These are phyloP conservation scores for Percopsis omiscomaycus DNA, from an alignment of 2,797 vertebrate species.

Conservation along the genomic window DNA sequence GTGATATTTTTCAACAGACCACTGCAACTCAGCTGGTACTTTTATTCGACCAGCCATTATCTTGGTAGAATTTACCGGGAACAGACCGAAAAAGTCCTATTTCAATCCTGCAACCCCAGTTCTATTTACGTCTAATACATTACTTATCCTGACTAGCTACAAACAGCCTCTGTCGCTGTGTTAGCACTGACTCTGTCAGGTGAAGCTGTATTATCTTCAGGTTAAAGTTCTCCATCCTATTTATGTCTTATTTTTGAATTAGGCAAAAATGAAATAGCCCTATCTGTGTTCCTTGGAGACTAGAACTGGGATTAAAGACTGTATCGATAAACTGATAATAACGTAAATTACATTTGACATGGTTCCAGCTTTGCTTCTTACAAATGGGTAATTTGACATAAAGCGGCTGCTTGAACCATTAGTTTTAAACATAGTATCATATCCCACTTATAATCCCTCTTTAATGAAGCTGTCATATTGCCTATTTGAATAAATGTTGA, in stretches of 20 bases:
- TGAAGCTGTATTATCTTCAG: slow-evolving; percentile 24
- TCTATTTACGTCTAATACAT: slow-evolving; percentile 31
- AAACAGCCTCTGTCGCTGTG: background rate
- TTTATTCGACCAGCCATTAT: slow-evolving; percentile 54
- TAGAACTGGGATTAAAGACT: background rate
- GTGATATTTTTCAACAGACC: slow-evolving; percentile 35
- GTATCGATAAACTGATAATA: background rate
- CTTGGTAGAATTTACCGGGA: slow-evolving; percentile 49
- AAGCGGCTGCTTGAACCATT: background rate
- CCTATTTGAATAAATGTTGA: background rate
- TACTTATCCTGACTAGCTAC: slow-evolving; percentile 6
- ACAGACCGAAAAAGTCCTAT: slow-evolving; percentile 52
- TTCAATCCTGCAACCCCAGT: slow-evolving; percentile 29
- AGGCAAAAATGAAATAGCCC: background rate
- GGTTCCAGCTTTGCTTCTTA: background rate
- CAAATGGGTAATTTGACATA: slow-evolving; percentile 9
- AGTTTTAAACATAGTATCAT: slow-evolving; percentile 4
- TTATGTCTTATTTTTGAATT: background rate
- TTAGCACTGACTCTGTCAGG: slow-evolving; percentile 10
- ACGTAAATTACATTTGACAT: background rate
- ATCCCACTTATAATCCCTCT: slow-evolving; percentile 6
- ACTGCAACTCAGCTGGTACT: slow-evolving; percentile 37
- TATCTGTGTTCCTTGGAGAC: background rate
- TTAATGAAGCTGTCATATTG: slow-evolving; percentile 32
- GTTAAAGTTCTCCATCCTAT: background rate